Percentiles rank a stretch among this genome's conserved stretches.
These are phyloP conservation scores for Sphaeramia orbicularis DNA, from an alignment of 2,797 vertebrate species.

Conservation along the genomic window DNA sequence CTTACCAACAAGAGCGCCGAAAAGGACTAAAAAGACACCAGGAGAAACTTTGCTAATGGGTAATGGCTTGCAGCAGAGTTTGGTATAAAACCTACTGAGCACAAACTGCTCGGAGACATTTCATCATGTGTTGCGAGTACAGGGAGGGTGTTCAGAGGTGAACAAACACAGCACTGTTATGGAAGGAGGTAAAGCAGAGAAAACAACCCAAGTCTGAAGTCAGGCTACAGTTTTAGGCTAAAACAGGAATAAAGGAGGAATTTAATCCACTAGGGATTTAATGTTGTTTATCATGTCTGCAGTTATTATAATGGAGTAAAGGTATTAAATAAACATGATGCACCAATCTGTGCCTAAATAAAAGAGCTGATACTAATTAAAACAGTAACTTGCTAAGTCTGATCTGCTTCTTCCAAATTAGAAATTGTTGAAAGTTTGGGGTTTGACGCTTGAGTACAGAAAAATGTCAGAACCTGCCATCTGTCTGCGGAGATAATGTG, in stretches of 20 bases:
- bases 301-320: constrained; percentile 45
- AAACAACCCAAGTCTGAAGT: constrained; percentile 34
- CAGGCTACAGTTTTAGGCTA: constrained; percentile 23
- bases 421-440: neutral
- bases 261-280: constrained; percentile 17
- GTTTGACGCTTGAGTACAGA: constrained; percentile 3
- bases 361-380: constrained; percentile 30
- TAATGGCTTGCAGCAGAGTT: constrained; percentile 17
- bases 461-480: constrained; percentile 37
- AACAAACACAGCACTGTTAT: constrained; percentile 45
- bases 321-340: constrained; percentile 33
- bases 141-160: constrained; percentile 39
- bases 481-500: constrained; percentile 42
- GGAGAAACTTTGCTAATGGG: constrained; percentile 32
- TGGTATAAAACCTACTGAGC: constrained; percentile 21
- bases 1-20: constrained; percentile 13
- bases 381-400: constrained; percentile 27
- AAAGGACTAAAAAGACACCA: constrained; percentile 5
- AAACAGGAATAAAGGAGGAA: constrained; percentile 13
- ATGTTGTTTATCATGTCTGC: constrained; percentile 33
- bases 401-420: constrained; percentile 19
- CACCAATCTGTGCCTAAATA: constrained; percentile 12
- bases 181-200: constrained; percentile 32
- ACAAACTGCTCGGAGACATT: constrained; percentile 19
- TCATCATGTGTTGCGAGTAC: constrained; percentile 43